Conservation (phyloP, 2,113 vertebrate genomes). For the Xerus inauris region DNA sequence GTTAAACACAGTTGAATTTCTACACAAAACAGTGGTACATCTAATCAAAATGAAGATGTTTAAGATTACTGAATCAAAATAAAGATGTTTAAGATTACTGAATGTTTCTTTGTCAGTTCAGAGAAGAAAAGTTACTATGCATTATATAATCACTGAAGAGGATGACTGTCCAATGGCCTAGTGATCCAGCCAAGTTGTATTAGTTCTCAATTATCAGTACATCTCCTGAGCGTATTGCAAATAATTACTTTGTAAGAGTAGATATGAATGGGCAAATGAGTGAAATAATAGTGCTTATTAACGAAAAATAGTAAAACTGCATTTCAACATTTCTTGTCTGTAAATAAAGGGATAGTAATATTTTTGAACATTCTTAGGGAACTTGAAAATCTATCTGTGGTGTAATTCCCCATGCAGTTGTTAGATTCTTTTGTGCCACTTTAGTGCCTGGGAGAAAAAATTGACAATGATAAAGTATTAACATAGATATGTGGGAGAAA, state of each 20-base stretch:
- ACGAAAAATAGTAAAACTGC: neutral
- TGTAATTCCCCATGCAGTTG: neutral
- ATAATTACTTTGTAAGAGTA: constrained; percentile 6
- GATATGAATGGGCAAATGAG: neutral
- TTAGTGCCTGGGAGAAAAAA: neutral
- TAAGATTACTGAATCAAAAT: neutral
- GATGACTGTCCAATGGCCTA: neutral
- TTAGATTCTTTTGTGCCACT: neutral
- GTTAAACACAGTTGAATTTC: constrained; percentile 16
- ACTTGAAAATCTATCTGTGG: neutral
- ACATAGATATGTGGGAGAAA: neutral
- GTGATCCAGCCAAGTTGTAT: neutral
- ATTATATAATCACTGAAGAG: neutral
- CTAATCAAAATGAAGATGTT: neutral
- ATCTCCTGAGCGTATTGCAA: neutral
- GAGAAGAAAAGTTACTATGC: neutral
- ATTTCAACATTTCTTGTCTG: neutral
- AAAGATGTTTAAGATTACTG: neutral
- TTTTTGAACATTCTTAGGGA: neutral
- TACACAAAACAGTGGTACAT: neutral
- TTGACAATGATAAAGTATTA: neutral
- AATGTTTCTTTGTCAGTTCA: neutral
- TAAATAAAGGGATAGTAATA: neutral
- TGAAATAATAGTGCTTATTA: neutral
- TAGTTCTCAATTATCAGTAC: neutral